These are phyloP conservation scores for Periophthalmus magnuspinnatus DNA, from an alignment of 2,797 vertebrate species.

Conservation along the genomic window DNA sequence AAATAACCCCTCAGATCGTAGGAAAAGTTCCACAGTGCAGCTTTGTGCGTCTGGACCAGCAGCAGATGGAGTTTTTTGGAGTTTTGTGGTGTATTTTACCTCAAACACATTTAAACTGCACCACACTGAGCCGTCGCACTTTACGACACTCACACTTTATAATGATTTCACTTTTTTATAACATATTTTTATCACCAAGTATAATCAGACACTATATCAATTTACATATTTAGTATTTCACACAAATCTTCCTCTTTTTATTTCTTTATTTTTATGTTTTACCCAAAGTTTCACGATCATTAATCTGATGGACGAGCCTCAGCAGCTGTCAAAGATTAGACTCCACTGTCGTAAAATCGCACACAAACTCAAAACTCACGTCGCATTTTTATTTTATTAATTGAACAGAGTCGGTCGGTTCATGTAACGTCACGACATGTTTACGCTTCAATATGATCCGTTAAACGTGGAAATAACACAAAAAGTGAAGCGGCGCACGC, in stretches of 20 bases:
- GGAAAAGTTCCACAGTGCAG: too few species aligned
- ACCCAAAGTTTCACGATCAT: conserved; percentile 3
- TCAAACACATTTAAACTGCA: too few species aligned
- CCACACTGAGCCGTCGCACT: conserved; percentile 7
- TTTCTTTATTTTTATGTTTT: conserved; percentile 1
- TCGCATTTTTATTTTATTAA: not conserved
- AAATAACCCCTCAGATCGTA: too few species aligned
- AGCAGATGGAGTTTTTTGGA: not conserved
- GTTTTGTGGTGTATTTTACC: too few species aligned
- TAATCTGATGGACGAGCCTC: conserved; percentile 1
- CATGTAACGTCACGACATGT: too few species aligned
- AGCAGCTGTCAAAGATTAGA: conserved; percentile 9
- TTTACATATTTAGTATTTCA: conserved; percentile 15
- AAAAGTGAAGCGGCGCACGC: too few species aligned
- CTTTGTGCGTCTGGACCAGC: not conserved
- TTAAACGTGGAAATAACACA: too few species aligned
- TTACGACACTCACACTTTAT: conserved; percentile 17
- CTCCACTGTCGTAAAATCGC: not conserved
- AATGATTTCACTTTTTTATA: conserved; percentile 18
- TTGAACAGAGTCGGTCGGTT: not conserved
- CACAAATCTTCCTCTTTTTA: conserved; percentile 16
- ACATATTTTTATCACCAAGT: conserved; percentile 10
- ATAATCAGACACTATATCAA: conserved; percentile 12
- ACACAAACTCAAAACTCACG: not conserved
- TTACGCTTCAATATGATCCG: too few species aligned